These are phyloP conservation scores for Bradysia coprophila DNA, from an alignment of 1,140 invertebrate species.

Conservation along the genomic window DNA sequence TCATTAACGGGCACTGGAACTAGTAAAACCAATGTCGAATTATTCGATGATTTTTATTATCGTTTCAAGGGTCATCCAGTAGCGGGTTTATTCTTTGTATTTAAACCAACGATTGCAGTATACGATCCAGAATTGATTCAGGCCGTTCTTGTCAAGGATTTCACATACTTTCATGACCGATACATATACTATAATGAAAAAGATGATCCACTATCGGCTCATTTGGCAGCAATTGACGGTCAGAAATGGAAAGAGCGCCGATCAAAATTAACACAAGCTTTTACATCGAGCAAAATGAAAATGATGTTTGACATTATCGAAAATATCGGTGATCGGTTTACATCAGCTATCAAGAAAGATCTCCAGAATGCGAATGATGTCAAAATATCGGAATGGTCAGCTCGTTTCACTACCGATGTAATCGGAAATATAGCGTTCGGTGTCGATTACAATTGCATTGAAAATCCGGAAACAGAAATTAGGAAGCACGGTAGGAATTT, in stretches of 20 bases:
- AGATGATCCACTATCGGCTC: conserved; percentile 27
- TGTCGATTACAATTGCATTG: conserved; percentile 30
- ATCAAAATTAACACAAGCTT: conserved; percentile 28
- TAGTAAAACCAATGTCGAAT: too few relatives aligned
- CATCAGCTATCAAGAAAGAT: conserved; percentile 6
- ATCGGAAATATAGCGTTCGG: conserved; percentile 31
- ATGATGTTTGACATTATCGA: conserved; percentile 21
- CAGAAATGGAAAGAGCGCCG: conserved; percentile 30
- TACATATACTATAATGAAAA: conserved; percentile 25
- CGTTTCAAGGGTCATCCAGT: too few relatives aligned
- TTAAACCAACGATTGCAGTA: conserved; percentile 27
- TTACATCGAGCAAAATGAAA: conserved; percentile 34
- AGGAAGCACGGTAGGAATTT: conserved; percentile 15
- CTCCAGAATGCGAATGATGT: conserved; percentile 4
- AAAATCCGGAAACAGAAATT: conserved; percentile 32
- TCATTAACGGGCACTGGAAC: too few relatives aligned
- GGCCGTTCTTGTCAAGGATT: conserved; percentile 27
- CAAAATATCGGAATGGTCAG: conserved; percentile 23
- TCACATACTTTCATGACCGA: conserved; percentile 28
- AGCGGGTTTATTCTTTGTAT: too few relatives aligned
- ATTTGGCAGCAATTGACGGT: conserved; percentile 30
- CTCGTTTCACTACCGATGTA: conserved; percentile 22
- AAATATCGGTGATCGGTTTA: conserved; percentile 8
- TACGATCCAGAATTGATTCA: conserved; percentile 27
- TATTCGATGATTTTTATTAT: too few relatives aligned